phyloP scores from a whole-genome alignment of 2,888 invertebrate genomes.

The Andrena chrysosceles region DNA sequence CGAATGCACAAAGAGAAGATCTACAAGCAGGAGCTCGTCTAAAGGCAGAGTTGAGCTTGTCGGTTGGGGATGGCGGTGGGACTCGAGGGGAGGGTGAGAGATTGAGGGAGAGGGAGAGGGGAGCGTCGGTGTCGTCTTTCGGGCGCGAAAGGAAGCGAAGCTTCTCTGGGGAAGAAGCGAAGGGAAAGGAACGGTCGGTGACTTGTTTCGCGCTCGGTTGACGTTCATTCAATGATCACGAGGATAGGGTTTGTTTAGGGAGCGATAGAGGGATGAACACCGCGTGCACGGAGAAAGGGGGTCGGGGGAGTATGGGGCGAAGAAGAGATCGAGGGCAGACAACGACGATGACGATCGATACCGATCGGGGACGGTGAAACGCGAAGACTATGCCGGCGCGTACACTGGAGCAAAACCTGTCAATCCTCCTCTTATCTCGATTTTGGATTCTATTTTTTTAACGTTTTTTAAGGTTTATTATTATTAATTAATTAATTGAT shows the following conservation, averaged over 20 bases:
- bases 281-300: neutral
- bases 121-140: slow-evolving; percentile 57
- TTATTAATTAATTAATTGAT: slow-evolving; percentile 65
- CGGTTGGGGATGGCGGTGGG: slow-evolving; percentile 5
- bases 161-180: neutral
- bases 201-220: slow-evolving; percentile 50
- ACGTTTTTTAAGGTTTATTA: slow-evolving; percentile 74
- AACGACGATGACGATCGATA: slow-evolving; percentile 47
- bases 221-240: slow-evolving; percentile 44
- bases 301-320: neutral
- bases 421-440: slow-evolving; percentile 64
- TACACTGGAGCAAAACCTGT: slow-evolving; percentile 36
- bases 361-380: slow-evolving; percentile 43
- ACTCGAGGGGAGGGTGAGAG: slow-evolving; percentile 4
- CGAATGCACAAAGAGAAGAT: slow-evolving; percentile 85
- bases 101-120: slow-evolving; percentile 14
- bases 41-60: slow-evolving; percentile 52
- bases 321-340: slow-evolving; percentile 40
- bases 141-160: slow-evolving; percentile 33
- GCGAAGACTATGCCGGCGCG: slow-evolving; percentile 31
- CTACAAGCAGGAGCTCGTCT: slow-evolving; percentile 83
- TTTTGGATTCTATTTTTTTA: slow-evolving; percentile 72
- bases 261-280: neutral
- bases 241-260: slow-evolving; percentile 1
- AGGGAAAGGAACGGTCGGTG: neutral